Percentiles rank a stretch among this genome's conserved stretches.
These are phyloP conservation scores for Polypterus senegalus DNA, from an alignment of 2,113 vertebrate species.

Conservation along the genomic window DNA sequence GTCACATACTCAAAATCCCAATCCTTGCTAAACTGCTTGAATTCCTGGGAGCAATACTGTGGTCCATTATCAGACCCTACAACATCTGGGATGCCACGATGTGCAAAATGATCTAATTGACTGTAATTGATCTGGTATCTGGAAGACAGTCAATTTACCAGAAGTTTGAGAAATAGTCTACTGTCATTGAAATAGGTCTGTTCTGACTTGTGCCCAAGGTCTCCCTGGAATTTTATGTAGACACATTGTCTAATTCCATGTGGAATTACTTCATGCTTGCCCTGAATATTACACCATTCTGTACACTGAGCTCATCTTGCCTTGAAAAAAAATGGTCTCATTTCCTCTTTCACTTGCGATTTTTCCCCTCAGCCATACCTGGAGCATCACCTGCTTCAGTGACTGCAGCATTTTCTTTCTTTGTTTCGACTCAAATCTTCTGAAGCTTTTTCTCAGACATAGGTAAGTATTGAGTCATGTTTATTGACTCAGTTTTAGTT, in stretches of 20 bases:
- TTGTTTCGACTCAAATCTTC: neutral
- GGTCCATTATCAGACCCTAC: conserved; percentile 9
- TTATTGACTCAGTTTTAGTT: neutral
- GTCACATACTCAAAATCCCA: conserved; percentile 11
- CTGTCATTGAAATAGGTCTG: conserved; percentile 6
- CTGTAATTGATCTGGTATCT: conserved; percentile 2
- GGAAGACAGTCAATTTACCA: conserved; percentile 9
- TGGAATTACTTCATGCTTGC: neutral
- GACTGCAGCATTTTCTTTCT: neutral
- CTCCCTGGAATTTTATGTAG: neutral
- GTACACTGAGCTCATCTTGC: neutral
- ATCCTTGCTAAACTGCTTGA: conserved; percentile 8
- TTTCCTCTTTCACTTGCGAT: neutral
- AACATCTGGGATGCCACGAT: conserved; percentile 13
- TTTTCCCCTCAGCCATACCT: neutral
- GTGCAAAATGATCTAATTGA: conserved; percentile 6
- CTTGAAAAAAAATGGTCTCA: neutral
- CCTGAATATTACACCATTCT: neutral
- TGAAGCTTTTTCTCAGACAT: neutral
- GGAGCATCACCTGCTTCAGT: neutral
- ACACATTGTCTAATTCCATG: neutral
- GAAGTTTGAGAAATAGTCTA: conserved; percentile 16
- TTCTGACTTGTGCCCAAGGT: conserved; percentile 9
- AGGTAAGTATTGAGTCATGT: neutral
- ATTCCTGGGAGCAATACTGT: conserved; percentile 8